A percentile compares a stretch with the other conserved stretches of the same genome.
phyloP scores from a whole-genome alignment of 1,140 invertebrate species.

The Aphidius gifuensis region DNA sequence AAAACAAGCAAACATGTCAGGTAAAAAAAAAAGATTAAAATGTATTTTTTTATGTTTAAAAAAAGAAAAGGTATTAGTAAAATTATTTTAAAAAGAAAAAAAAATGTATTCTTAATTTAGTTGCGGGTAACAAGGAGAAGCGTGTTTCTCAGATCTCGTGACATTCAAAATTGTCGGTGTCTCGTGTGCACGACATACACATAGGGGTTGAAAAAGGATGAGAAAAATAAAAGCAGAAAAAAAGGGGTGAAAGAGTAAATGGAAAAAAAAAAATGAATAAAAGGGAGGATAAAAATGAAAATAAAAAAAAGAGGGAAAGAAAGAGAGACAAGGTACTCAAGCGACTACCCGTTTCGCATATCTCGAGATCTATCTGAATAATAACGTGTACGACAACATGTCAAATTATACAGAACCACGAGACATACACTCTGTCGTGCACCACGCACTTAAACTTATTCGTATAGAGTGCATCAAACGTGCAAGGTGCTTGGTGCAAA shows the following conservation, averaged over 20 bases:
- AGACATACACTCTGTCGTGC: slow-evolving; percentile 30
- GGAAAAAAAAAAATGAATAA: slow-evolving; percentile 17
- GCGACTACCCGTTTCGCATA: slow-evolving; percentile 33
- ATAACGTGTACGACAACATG: slow-evolving; percentile 58
- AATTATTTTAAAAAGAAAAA: neutral
- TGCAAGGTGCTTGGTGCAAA: slow-evolving; percentile 2
- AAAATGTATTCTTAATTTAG: slow-evolving; percentile 13
- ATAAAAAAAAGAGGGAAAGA: slow-evolving; percentile 5
- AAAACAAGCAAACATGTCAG: no score
- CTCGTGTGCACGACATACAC: slow-evolving; percentile 17
- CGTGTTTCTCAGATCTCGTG: slow-evolving; percentile 24
- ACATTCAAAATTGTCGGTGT: slow-evolving; percentile 30
- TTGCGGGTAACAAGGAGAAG: slow-evolving; percentile 7
- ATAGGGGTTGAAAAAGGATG: slow-evolving; percentile 22
- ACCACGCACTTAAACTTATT: slow-evolving; percentile 30
- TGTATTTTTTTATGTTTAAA: no score
- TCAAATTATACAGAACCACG: slow-evolving; percentile 54
- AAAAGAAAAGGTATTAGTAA: no score
- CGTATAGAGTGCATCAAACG: slow-evolving; percentile 8
- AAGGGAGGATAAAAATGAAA: slow-evolving; percentile 18
- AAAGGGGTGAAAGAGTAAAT: slow-evolving; percentile 13
- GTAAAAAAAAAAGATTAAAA: no score
- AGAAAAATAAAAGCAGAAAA: slow-evolving; percentile 22
- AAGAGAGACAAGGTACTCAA: slow-evolving; percentile 19
- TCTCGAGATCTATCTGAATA: slow-evolving; percentile 56